Conservation (phyloP, 2,888 invertebrate genomes). For the Sisyra terminalis region DNA sequence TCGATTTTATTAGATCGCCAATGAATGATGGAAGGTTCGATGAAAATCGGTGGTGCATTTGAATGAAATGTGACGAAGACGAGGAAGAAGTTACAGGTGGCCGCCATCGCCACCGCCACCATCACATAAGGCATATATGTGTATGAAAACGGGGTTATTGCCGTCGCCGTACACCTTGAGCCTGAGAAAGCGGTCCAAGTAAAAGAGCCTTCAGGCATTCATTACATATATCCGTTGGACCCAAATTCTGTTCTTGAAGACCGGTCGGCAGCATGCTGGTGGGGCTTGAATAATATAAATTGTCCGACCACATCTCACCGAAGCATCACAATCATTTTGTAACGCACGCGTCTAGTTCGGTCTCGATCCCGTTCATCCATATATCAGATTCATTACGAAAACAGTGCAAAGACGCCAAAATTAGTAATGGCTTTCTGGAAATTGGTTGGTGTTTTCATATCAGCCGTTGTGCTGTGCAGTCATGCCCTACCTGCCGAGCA, state of each 20-base stretch:
- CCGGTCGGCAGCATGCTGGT: conserved; percentile 3
- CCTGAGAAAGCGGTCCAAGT: conserved; percentile 31
- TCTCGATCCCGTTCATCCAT: too few relatives aligned
- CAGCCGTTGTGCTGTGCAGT: conserved; percentile 30
- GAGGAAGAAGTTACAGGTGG: conserved; percentile 2
- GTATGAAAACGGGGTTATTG: conserved; percentile 24
- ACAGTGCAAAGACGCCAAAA: conserved; percentile 1
- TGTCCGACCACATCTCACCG: neutral
- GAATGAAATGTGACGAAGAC: too few relatives aligned
- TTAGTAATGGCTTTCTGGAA: conserved; percentile 28
- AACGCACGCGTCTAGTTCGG: neutral
- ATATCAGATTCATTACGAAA: too few relatives aligned
- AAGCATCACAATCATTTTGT: conserved; percentile 6
- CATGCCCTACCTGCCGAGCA: conserved; percentile 37
- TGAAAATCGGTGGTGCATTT: too few relatives aligned
- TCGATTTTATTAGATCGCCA: too few relatives aligned
- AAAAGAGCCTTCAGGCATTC: conserved; percentile 26
- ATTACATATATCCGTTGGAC: conserved; percentile 22
- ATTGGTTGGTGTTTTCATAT: conserved; percentile 29
- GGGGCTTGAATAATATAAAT: conserved; percentile 2
- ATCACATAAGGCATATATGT: conserved; percentile 8
- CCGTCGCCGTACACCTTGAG: conserved; percentile 13
- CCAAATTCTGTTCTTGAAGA: conserved; percentile 23
- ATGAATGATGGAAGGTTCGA: too few relatives aligned
- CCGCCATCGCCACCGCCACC: neutral